Percentiles rank a stretch among this genome's conserved stretches.
These are phyloP conservation scores for Eueremaeus valkanovi DNA, from an alignment of 2,888 invertebrate species.

Conservation along the genomic window DNA sequence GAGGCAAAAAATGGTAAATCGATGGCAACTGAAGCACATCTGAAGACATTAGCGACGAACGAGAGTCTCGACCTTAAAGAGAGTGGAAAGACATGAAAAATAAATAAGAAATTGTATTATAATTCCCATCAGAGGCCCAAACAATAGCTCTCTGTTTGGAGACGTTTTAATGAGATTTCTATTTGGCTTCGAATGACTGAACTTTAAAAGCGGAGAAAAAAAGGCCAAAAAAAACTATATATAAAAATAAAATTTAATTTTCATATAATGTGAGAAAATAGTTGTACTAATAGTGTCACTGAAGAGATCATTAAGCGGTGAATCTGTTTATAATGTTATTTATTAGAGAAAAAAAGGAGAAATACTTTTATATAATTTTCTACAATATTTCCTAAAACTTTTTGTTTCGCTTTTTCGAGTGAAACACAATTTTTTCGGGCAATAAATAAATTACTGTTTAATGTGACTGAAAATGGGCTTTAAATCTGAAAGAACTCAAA, in stretches of 20 bases:
- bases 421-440: background rate
- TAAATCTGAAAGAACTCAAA: background rate
- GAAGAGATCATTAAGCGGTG: background rate
- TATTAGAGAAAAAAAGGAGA: background rate
- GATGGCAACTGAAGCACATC: constrained; percentile 65
- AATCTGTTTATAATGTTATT: background rate
- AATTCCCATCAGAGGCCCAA: too few species aligned
- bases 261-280: background rate
- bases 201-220: background rate
- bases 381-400: background rate
- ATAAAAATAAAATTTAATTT: background rate
- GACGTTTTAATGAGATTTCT: background rate
- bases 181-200: background rate
- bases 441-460: background rate
- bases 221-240: background rate
- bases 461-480: background rate
- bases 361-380: background rate
- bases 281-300: background rate
- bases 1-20: constrained; percentile 79
- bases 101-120: too few species aligned
- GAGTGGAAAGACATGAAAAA: too few species aligned
- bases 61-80: background rate
- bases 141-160: background rate
- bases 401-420: background rate
- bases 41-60: constrained; percentile 43